Evolutionary conservation across 2,113 vertebrate species (phyloP).

Genomic region (Platycercus adscitus): DNA sequence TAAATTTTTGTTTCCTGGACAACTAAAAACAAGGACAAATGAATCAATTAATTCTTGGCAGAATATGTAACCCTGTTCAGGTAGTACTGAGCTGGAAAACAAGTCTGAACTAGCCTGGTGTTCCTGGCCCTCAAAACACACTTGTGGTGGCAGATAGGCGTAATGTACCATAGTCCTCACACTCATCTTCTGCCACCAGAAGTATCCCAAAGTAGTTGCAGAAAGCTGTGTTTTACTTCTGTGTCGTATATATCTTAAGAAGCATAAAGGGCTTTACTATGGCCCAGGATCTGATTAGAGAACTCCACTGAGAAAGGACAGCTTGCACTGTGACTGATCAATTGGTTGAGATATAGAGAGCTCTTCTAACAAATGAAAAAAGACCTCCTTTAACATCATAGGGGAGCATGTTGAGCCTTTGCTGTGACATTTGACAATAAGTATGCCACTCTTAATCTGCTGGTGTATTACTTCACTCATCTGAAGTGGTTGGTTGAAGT

Average conservation of each 20-base stretch:
- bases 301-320: background rate
- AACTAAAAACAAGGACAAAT: background rate
- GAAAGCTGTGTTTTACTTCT: background rate
- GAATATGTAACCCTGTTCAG: background rate
- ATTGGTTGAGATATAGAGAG: background rate
- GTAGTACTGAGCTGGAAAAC: background rate
- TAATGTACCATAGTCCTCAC: background rate
- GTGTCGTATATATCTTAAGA: accelerated
- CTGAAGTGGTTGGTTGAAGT: background rate
- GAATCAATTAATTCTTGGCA: background rate
- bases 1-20: background rate
- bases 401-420: background rate
- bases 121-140: background rate
- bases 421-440: background rate
- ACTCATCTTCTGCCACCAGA: background rate
- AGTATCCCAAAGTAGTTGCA: background rate
- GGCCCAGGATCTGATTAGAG: background rate
- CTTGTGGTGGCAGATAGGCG: background rate
- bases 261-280: background rate
- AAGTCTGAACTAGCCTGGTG: background rate
- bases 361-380: background rate
- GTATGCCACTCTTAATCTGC: background rate
- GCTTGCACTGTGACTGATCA: background rate
- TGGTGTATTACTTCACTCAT: background rate
- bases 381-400: background rate